Evolutionary conservation across 2,797 vertebrate genomes (phyloP), one percentile per base, ranked within the genome.

Genomic region (Ctenosaura bakeri): DNA sequence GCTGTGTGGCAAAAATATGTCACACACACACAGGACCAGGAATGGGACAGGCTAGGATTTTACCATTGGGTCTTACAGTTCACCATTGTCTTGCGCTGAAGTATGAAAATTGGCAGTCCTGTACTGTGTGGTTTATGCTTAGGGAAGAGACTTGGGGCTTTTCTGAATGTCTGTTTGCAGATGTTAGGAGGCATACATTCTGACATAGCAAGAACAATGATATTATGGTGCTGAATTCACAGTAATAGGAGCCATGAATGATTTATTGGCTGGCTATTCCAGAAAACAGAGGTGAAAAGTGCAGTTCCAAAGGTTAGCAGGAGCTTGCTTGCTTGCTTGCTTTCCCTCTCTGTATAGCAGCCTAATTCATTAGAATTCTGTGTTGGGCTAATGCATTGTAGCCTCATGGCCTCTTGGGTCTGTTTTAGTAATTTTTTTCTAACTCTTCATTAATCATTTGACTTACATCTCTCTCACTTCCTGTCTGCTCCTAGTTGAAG

Each of bases 381-480:
- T 20, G 29, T n/a, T 26, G 54, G 13, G 3, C 26, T n/a, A 13
- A 35, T 35, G 20, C 29, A 14, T 78, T 46, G 54, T 18, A 81
- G 71, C 22, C n/a, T 29, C 13, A 42, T 46, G 12, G 4, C 64
- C 50, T 56, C 78, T 29, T 81, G 62, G 46, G 12, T 46, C 66
- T 52, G 13, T 38, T 56, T 64, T 38, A 38, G n/a, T 32, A 35
- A n/a, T 32, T 66, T 38, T 35, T 66, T 69, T 8, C 29, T 69
- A 29, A 54, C 66, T 89, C 46, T 77, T 84, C 46, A 89, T 69
- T 29, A 35, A 64, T 42, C 59, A n/a, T 66, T 80, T 87, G 62
- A 46, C 50, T 56, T 29, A 42, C n/a, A 66, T 85, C 10, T 79
- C 56, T 69, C 24, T 66, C 24, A 52, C 50, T 50, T 77, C 46